Evolutionary conservation across 2,888 invertebrate species (phyloP), one percentile per base, ranked within the genome.

Genomic region (Thyatira batis): DNA sequence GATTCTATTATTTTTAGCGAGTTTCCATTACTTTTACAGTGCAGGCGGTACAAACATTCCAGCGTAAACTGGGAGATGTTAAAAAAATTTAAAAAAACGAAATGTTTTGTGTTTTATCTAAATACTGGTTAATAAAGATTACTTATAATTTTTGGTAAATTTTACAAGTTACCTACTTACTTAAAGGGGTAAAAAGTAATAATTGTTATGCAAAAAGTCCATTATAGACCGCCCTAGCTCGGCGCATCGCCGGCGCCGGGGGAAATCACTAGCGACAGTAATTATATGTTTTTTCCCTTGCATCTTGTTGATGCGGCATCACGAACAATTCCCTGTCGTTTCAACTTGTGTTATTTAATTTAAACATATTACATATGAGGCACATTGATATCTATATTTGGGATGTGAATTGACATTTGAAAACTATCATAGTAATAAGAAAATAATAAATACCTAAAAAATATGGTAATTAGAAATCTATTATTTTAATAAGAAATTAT

Each of bases 251-350:
- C 57, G 55, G 58, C 54, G 80, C 69, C 78, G 11, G 23, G 89
- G 89, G 89, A 89, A 89, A 89, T 89, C 85, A 87, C 67, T 63
- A 69, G 68, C 72, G 73, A 67, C 73, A 80, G 80, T 87, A 85
- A 87, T 87, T 87, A 84, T 78, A 68, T 77, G 73, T 77, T 84
- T 75, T 67, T 63, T 60, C 58, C 62, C 62, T 57, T 57, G 61
- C 59, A 56, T 69, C 66, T 65, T 69, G 67, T 66, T 67, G 64
- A 56, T 60, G 62, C 54, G 53, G 55, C 52, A 61, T 58, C 20
- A 44, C 30, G 27, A 48, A 48, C 27, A 48, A 48, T 28, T 20
- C 50, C 28, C 49, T 25, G 44, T 9, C 43, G 17, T 49, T 50
- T 50, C 27, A 54, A 23, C 51, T 51, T 13, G 10, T 28, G 48